Evolutionary conservation across 2,113 vertebrate genomes (phyloP).

Genomic region (Trichechus manatus): DNA sequence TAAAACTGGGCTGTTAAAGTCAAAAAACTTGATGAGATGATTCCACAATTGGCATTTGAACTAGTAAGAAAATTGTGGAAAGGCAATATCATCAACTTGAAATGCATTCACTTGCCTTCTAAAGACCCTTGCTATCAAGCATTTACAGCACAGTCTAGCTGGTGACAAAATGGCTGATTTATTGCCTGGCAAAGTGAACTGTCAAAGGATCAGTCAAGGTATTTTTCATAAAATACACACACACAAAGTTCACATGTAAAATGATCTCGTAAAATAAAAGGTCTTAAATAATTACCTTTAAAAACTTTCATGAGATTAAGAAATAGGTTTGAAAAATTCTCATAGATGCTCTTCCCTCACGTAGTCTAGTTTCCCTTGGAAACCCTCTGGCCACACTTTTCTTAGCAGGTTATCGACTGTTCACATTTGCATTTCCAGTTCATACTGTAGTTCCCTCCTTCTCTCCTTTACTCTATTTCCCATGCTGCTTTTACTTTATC

Average conservation of each 20-base stretch:
- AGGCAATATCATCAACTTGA: slow-evolving; percentile 23
- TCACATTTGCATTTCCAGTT: neutral
- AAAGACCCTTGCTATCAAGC: neutral
- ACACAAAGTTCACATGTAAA: neutral
- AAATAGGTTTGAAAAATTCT: neutral
- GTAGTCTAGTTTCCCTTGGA: neutral
- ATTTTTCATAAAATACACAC: neutral
- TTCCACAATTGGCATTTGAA: slow-evolving; percentile 59
- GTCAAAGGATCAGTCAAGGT: neutral
- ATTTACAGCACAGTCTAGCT: neutral
- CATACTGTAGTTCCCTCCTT: neutral
- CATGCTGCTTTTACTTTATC: neutral
- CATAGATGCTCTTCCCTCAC: neutral
- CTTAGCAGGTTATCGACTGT: neutral
- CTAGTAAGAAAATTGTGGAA: slow-evolving; percentile 64
- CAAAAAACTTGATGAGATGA: slow-evolving; percentile 55
- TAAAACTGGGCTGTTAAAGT: slow-evolving; percentile 48
- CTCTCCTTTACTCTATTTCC: neutral
- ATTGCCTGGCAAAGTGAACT: slow-evolving; percentile 43
- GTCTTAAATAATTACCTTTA: neutral
- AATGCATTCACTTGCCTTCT: slow-evolving; percentile 29
- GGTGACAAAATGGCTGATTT: slow-evolving; percentile 4
- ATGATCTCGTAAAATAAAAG: neutral
- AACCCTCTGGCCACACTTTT: neutral
- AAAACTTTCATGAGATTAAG: slow-evolving; percentile 15